These are phyloP conservation scores for Halichondria panicea DNA, from an alignment of 37 sponge, comb jelly and placozoan genomes.

Conservation along the genomic window DNA sequence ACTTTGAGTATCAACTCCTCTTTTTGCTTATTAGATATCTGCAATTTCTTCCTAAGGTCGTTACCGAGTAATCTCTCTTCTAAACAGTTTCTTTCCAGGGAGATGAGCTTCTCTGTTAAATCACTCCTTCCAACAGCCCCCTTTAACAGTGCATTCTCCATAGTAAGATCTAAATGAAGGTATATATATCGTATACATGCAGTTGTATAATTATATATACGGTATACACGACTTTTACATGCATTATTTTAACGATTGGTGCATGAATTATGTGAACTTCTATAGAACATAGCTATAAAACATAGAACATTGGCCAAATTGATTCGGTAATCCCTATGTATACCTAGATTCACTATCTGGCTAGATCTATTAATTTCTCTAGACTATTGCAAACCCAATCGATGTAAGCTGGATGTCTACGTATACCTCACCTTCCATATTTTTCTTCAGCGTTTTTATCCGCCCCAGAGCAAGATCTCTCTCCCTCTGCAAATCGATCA, in stretches of 20 bases:
- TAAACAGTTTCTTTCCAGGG: constrained; percentile 16
- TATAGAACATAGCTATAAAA: too few relatives aligned
- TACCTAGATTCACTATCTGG: background rate
- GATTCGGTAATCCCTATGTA: background rate
- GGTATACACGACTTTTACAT: too few relatives aligned
- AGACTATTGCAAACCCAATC: background rate
- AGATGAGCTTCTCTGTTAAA: background rate
- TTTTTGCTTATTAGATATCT: constrained; percentile 30
- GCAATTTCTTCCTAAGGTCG: constrained; percentile 49
- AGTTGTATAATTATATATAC: too few relatives aligned
- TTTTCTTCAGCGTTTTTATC: constrained; percentile 27
- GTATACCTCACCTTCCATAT: constrained; percentile 18
- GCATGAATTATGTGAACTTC: too few relatives aligned
- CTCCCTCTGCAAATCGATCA: constrained; percentile 61
- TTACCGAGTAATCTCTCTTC: constrained; percentile 19
- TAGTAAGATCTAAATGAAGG: constrained; percentile 20
- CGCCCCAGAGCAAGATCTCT: constrained; percentile 44
- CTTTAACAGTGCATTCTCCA: constrained; percentile 24
- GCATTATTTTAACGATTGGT: too few relatives aligned
- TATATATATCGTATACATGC: too few relatives aligned
- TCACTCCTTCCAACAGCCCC: background rate
- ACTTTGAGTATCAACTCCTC: constrained; percentile 1
- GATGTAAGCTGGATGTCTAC: background rate
- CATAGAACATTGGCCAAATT: too few relatives aligned
- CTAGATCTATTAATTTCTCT: background rate